phyloP scores from a whole-genome alignment of 2,797 vertebrate genomes.

The Premnoplex brunnescens region DNA sequence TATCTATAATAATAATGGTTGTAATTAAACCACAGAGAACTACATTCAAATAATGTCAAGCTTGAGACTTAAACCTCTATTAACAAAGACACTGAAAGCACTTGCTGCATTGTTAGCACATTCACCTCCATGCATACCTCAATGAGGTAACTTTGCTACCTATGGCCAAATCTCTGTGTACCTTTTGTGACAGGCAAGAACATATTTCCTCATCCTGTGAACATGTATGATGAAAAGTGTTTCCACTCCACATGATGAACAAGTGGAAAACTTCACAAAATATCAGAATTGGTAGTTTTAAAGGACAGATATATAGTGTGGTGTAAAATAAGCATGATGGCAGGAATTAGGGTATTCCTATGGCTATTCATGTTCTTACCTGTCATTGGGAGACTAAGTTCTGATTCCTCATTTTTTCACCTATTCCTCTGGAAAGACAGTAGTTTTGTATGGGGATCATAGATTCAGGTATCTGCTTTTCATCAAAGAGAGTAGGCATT shows the following conservation, averaged over 20 bases:
- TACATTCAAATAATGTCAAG: conserved; percentile 66
- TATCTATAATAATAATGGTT: conserved; percentile 79
- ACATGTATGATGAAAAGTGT: neutral
- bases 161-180: neutral
- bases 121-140: fast-evolving
- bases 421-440: neutral
- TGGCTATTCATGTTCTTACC: neutral
- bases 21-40: conserved; percentile 78
- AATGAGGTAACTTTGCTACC: neutral
- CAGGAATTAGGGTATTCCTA: neutral
- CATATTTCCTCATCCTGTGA: fast-evolving
- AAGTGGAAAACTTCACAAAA: neutral
- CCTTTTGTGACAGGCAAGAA: neutral
- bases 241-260: neutral
- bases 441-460: neutral
- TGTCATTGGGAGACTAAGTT: neutral
- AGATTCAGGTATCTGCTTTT: neutral
- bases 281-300: neutral
- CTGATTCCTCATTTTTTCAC: neutral
- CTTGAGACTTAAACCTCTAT: conserved; percentile 62
- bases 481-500: neutral
- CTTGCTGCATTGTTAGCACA: conserved; percentile 2
- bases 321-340: fast-evolving
- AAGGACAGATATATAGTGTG: neutral
- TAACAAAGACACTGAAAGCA: conserved; percentile 50